A percentile compares a stretch with the other conserved stretches of the same genome.
Conservation (phyloP, 2,797 vertebrate genomes). For the Arnoldichthys spilopterus region DNA sequence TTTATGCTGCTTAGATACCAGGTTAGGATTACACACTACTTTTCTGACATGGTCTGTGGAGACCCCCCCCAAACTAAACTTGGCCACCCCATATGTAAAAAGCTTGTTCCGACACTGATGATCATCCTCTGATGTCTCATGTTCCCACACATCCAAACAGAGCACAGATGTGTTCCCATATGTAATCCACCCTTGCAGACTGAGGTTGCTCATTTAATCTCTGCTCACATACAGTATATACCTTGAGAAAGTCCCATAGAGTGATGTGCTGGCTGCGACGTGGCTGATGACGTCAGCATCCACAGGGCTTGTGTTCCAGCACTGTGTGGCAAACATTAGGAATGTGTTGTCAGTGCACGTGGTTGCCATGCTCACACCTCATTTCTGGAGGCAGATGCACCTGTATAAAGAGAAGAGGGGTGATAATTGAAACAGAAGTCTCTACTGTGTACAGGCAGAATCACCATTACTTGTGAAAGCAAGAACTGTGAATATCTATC, state of each 20-base stretch:
- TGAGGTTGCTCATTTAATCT: not conserved
- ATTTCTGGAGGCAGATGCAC: conserved; percentile 26
- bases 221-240: conserved; percentile 4
- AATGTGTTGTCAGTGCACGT: conserved; percentile 8
- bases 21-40: too few species aligned
- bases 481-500: not conserved
- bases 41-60: too few species aligned
- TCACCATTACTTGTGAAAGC: conserved; percentile 17
- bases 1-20: too few species aligned
- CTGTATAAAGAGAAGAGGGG: conserved; percentile 27
- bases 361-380: conserved; percentile 32
- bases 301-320: not conserved
- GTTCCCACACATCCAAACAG: not conserved
- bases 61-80: too few species aligned
- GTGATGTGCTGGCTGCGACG: not conserved
- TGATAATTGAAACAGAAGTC: conserved; percentile 34
- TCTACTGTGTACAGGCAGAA: conserved; percentile 3
- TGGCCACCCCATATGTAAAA: too few species aligned
- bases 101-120: too few species aligned
- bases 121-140: not conserved
- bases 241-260: conserved; percentile 48
- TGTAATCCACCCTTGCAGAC: not conserved
- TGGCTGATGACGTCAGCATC: conserved; percentile 6
- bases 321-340: conserved; percentile 1
- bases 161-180: not conserved